phyloP scores from a whole-genome alignment of 2,113 vertebrate genomes.

The Mesembrinibis cayennensis region DNA sequence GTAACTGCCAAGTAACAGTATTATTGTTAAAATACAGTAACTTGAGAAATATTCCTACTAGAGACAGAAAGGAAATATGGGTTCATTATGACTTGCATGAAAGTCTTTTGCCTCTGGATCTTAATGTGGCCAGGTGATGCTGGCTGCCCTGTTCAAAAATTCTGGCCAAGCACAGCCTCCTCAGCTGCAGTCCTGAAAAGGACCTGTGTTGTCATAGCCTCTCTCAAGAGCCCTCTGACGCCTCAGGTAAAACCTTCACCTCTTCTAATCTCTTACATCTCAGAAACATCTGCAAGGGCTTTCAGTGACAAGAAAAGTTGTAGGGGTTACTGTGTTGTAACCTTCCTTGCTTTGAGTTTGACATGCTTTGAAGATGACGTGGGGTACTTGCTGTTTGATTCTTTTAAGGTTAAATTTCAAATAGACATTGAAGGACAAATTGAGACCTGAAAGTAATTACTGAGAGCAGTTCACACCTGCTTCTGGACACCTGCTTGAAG shows the following conservation, averaged over 20 bases:
- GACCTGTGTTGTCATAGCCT: not conserved
- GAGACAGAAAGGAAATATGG: not conserved
- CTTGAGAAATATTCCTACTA: not conserved
- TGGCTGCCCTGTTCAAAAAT: not conserved
- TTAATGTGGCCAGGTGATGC: not conserved
- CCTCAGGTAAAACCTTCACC: not conserved
- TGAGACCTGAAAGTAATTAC: slow-evolving; percentile 63
- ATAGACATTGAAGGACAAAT: slow-evolving; percentile 52
- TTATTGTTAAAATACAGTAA: not conserved
- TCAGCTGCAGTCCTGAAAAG: not conserved
- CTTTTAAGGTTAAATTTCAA: slow-evolving; percentile 67
- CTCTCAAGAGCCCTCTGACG: not conserved
- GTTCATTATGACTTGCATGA: not conserved
- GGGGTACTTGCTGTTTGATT: slow-evolving; percentile 30
- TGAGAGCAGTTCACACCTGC: slow-evolving; percentile 27
- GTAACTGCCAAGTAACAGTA: not conserved
- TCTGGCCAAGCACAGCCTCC: not conserved
- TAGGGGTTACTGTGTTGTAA: slow-evolving; percentile 20
- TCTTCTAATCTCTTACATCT: not conserved
- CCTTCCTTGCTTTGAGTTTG: slow-evolving; percentile 51
- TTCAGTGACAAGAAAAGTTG: not conserved
- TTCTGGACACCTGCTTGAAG: slow-evolving; percentile 36
- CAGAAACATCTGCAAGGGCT: slow-evolving; percentile 1
- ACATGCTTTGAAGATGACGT: not conserved
- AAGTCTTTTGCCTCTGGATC: not conserved